Evolutionary conservation across 2,797 vertebrate genomes (phyloP), one percentile per base, ranked within the genome.

Genomic region (Pseudomugil tenellus): DNA sequence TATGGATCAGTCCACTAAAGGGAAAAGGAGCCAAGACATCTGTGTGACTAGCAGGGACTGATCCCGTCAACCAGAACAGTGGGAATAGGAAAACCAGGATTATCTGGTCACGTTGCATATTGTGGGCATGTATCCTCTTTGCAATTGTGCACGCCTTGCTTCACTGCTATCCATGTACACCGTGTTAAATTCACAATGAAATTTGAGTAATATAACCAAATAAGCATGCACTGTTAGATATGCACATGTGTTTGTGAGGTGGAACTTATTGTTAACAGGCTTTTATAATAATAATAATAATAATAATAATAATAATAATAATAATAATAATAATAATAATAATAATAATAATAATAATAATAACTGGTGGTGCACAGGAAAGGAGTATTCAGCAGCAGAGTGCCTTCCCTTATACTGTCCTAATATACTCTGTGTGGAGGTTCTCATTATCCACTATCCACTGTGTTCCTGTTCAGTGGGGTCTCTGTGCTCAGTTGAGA

Each of bases 21-120:
- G 72, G n/a, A 90, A 85, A 82, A 67, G 75, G 76, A 91, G 92
- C 92, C 92, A 93, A 93, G 88, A 94, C 92, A 94, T 94, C 92
- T 93, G 92, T 88, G 91, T 85, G 85, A 85, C 87, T 79, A 87
- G 84, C 78, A 69, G 74, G 69, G 87, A 81, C 79, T 83, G 84
- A 89, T 83, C 80, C 84, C 64, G 23, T 77, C 73, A 67, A 85
- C 81, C 70, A 84, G 71, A 85, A 85, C 80, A 79, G 73, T 70
- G 84, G 79, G 72, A 86, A 80, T 61, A 70, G 77, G 66, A 71
- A 80, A 85, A 80, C 66, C 75, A 48, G 83, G 85, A 90, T 84
- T 87, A 91, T 76, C 79, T 83, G 85, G 73, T 87, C 80, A 76
- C 80, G 77, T 70, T 85, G 77, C 75, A 76, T 79, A 87, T 78